Evolutionary conservation across 2,113 vertebrate genomes (phyloP).

Genomic region (Uria lomvia): DNA sequence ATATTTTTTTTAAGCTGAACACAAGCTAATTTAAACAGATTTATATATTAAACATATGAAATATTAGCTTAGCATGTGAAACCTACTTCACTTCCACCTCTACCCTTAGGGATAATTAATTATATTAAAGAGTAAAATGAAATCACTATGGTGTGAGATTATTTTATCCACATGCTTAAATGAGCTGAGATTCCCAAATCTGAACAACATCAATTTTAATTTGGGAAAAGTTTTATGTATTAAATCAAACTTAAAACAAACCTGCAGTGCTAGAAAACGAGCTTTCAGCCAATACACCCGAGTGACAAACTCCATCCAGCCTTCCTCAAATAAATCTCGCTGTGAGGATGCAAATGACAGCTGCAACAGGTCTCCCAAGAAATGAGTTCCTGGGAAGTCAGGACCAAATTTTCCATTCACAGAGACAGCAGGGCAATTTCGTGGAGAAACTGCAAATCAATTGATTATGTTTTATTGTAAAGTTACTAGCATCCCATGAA

Average conservation of each 20-base stretch:
- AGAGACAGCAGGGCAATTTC: constrained; percentile 73
- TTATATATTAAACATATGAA: not conserved
- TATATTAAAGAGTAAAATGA: not conserved
- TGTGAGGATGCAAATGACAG: constrained; percentile 89
- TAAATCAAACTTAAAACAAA: constrained; percentile 24
- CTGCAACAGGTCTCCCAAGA: constrained; percentile 87
- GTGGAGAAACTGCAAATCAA: constrained; percentile 80
- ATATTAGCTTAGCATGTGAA: not conserved
- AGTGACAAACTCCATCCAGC: constrained; percentile 88
- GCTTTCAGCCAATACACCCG: constrained; percentile 96
- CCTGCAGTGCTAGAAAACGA: constrained; percentile 89
- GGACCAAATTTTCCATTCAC: constrained; percentile 76
- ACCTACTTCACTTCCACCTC: not conserved
- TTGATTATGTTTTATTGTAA: not conserved
- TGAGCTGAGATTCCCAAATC: fast-evolving
- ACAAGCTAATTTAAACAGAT: not conserved
- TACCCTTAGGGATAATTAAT: not conserved
- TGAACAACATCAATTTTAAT: not conserved
- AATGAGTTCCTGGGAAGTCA: constrained; percentile 86
- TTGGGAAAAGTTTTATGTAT: not conserved
- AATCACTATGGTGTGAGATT: not conserved
- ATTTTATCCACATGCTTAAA: not conserved
- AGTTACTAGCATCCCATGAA: not conserved
- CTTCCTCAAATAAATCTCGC: constrained; percentile 85
- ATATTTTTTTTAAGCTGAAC: not conserved